Evolutionary conservation across 2,113 vertebrate genomes (phyloP), one percentile per base, ranked within the genome.

Genomic region (Talpa occidentalis): DNA sequence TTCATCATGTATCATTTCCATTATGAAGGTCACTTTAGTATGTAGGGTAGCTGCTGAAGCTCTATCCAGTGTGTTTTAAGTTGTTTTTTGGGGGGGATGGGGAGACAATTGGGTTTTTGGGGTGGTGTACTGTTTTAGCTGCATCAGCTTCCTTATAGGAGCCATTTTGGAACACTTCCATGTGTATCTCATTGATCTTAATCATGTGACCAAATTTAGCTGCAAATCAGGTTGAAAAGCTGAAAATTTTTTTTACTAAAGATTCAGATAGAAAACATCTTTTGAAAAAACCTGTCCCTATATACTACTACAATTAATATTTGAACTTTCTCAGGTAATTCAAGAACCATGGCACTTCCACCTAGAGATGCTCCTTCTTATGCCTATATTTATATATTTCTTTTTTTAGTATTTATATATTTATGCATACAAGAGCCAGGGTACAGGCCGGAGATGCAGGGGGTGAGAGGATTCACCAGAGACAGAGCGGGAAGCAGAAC

Each of bases 221-320:
- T 93, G 26, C 8, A 28, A 16, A 94, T 73, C 26, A 80, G 19
- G 9, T 84, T 91, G 67, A 21, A 78, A 88, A 91, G 81, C 93
- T 60, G 47, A 88, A 49, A 70, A 83, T 35, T 85, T 83, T 89
- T 86, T 15, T 64, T 87, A 86, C 8, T 59, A 52, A 92, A 56
- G 84, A 94, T 42, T 21, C 28, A 84, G 69, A 8, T 76, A 76
- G 60, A 56, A 85, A 42, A 30, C n/a, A 62, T 80, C 22, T 92
- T 93, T 92, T 95, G 56, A 79, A 93, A 96, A 87, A 66, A 44
- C 62, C 16, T 52, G 21, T 26, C 10, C 22, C 35, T 72, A 0
- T 56, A 22, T 24, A 35, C 11, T 85, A 44, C 19, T 76, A 69
- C 22, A 24, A 12, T 59, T 82, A 59, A 11, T 90, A 11, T 88